Percentiles rank a stretch among this genome's conserved stretches.
Evolutionary conservation across 2,113 vertebrate species (phyloP).

Genomic region (Notarius lentiginosus): DNA sequence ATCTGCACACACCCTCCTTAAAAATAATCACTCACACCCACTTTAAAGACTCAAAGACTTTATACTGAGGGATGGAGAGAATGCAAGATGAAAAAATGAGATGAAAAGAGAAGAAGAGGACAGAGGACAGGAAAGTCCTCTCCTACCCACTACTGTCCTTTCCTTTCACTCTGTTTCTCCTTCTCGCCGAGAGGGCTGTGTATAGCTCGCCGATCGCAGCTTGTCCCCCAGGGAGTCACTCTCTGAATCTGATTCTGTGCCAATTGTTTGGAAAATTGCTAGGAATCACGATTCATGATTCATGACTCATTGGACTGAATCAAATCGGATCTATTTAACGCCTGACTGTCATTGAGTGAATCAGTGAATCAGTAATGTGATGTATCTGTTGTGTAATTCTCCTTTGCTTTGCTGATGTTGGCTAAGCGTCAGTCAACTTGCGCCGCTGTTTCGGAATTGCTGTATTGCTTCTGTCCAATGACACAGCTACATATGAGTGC

Average conservation of each 20-base stretch:
- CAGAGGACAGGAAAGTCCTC: constrained; percentile 34
- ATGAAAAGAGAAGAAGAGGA: constrained; percentile 26
- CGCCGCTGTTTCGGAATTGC: constrained; percentile 32
- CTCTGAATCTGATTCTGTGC: constrained; percentile 25
- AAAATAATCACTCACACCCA: constrained; percentile 40
- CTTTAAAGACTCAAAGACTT: constrained; percentile 44
- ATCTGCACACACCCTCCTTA: constrained; percentile 30
- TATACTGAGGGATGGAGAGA: constrained; percentile 39
- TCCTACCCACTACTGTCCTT: constrained; percentile 28
- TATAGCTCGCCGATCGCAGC: constrained; percentile 21
- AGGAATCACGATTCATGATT: constrained; percentile 28
- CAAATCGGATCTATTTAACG: constrained; percentile 7
- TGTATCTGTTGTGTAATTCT: constrained; percentile 43
- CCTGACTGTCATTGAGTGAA: constrained; percentile 39
- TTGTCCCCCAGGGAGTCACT: constrained; percentile 41
- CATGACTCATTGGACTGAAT: constrained; percentile 49
- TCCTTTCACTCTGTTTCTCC: constrained; percentile 40
- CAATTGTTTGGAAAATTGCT: constrained; percentile 31
- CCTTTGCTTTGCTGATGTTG: constrained; percentile 38
- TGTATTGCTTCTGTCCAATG: constrained; percentile 31
- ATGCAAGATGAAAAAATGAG: constrained; percentile 19
- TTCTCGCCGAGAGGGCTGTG: constrained; percentile 33
- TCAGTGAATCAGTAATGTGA: constrained; percentile 42
- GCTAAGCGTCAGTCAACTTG: constrained; percentile 22
- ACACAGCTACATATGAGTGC: constrained; percentile 18